Evolutionary conservation across 30 jellyfish, hydroid and myxozoan genomes (phyloP).

Genomic region (Hydractinia symbiolongicarpus): DNA sequence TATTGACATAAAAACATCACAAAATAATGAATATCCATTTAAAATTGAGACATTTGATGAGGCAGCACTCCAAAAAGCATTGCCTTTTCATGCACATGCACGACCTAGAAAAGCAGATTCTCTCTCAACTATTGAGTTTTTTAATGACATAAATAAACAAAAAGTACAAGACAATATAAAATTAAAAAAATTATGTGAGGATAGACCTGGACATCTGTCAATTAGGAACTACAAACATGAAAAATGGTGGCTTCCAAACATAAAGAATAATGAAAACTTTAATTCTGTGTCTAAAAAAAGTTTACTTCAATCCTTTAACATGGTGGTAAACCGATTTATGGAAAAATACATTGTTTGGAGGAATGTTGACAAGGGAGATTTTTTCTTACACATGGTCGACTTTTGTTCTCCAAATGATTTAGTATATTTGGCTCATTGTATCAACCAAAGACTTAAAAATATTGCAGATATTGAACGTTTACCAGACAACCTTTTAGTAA

Average conservation of each 20-base stretch:
- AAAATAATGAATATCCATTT: not conserved
- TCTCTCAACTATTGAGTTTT: constrained; percentile 11
- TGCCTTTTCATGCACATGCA: not conserved
- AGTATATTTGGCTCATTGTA: constrained; percentile 51
- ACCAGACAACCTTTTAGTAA: constrained; percentile 51
- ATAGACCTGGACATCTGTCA: not conserved
- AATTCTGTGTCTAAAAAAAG: not conserved
- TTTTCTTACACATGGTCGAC: constrained; percentile 38
- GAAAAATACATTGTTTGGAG: constrained; percentile 50
- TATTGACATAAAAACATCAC: not conserved
- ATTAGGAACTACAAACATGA: not conserved
- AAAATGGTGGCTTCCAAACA: not conserved
- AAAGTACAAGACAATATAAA: not conserved
- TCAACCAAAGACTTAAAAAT: constrained; percentile 48
- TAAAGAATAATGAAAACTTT: not conserved
- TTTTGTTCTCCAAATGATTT: constrained; percentile 46
- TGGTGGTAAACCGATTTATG: not conserved
- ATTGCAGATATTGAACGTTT: constrained; percentile 40
- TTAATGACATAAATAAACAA: not conserved
- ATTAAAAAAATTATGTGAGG: too few relatives aligned
- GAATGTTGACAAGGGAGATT: constrained; percentile 81
- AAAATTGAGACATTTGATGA: not conserved
- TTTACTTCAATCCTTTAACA: not conserved
- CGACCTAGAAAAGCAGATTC: not conserved
- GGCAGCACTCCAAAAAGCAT: not conserved